Percentiles rank a stretch among this genome's conserved stretches.
Evolutionary conservation across 2,113 vertebrate genomes (phyloP).

Genomic region (Megaceryle torquata): DNA sequence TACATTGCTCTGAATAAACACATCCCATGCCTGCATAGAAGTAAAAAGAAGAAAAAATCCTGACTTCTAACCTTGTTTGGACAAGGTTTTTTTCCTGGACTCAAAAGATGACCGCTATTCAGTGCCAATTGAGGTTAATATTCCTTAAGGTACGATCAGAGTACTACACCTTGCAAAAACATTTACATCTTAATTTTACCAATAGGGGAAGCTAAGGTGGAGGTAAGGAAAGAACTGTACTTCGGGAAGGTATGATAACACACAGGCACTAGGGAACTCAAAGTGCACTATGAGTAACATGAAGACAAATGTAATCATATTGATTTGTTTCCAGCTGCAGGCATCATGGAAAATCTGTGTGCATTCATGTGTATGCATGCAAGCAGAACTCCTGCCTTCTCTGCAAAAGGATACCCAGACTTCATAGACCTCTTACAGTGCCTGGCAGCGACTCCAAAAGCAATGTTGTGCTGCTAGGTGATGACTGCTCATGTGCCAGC

Average conservation of each 20-base stretch:
- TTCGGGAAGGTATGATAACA: background rate
- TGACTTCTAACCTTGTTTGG: background rate
- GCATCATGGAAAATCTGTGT: background rate
- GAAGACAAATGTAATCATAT: background rate
- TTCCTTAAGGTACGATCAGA: background rate
- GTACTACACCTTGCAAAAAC: background rate
- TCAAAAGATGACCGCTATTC: background rate
- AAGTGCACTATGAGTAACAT: background rate
- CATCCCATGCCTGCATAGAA: background rate
- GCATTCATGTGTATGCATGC: rapidly evolving
- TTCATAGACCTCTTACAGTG: background rate
- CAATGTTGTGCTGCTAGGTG: rapidly evolving
- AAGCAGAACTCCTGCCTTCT: background rate
- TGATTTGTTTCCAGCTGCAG: background rate
- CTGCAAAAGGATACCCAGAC: background rate
- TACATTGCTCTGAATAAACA: background rate
- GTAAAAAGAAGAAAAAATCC: background rate
- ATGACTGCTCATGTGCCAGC: background rate
- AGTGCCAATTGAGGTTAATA: background rate
- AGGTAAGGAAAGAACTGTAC: background rate
- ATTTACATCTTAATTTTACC: background rate
- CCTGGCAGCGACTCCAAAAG: background rate
- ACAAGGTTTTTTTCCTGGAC: background rate
- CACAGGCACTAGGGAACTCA: background rate
- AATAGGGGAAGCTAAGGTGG: background rate